Evolutionary conservation across 2,888 invertebrate genomes (phyloP).

Genomic region (Sarcophaga caerulescens): DNA sequence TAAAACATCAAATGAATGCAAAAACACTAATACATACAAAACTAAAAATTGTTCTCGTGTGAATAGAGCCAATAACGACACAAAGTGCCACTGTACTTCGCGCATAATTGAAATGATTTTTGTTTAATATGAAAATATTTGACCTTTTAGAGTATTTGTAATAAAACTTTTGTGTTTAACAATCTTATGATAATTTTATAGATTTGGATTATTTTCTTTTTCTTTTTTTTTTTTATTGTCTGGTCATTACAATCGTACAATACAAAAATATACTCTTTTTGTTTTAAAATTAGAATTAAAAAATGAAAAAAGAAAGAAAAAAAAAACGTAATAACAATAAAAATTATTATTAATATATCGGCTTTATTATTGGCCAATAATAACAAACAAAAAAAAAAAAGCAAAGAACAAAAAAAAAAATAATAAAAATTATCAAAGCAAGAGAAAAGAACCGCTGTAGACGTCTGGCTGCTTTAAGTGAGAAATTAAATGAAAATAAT

Average conservation of each 20-base stretch:
- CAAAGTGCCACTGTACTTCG: too few relatives aligned
- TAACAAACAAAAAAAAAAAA: neutral
- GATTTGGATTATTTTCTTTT: neutral
- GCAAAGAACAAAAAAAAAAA: neutral
- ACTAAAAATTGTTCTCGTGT: too few relatives aligned
- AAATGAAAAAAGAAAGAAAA: neutral
- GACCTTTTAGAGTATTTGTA: too few relatives aligned
- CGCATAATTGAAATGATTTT: too few relatives aligned
- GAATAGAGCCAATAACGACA: too few relatives aligned
- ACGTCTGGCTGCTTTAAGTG: conserved; percentile 27
- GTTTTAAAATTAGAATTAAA: neutral
- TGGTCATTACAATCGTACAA: neutral
- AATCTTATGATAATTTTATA: too few relatives aligned
- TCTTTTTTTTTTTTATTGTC: neutral
- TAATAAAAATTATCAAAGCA: neutral
- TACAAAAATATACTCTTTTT: neutral
- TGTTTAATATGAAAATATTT: too few relatives aligned
- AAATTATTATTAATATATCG: conserved; percentile 18
- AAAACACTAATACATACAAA: too few relatives aligned
- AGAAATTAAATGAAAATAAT: conserved; percentile 4
- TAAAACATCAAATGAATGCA: too few relatives aligned
- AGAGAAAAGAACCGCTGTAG: neutral
- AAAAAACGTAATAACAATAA: neutral
- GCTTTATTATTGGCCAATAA: conserved; percentile 26
- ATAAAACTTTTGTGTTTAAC: too few relatives aligned